Evolutionary conservation across 2,113 vertebrate species (phyloP).

Genomic region (Gymnogyps californianus): DNA sequence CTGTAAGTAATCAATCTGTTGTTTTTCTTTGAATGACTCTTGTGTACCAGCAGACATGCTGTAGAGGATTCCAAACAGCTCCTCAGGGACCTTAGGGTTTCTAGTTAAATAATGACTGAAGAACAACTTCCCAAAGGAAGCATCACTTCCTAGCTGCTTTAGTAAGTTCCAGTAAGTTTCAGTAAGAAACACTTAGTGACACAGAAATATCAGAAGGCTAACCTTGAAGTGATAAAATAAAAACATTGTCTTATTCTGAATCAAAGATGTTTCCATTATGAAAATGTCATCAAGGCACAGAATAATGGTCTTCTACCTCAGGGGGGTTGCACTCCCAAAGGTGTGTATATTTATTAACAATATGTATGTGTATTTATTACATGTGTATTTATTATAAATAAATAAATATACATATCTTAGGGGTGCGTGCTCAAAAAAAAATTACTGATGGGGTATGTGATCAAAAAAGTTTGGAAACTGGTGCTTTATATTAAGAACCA

Average conservation of each 20-base stretch:
- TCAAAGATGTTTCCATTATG: background rate
- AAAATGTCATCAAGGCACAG: background rate
- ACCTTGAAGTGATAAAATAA: background rate
- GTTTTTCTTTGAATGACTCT: background rate
- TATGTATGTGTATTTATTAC: background rate
- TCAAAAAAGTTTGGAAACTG: background rate
- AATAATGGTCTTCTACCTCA: background rate
- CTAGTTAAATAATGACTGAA: background rate
- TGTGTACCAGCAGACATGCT: background rate
- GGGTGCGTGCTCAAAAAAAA: background rate
- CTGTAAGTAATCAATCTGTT: background rate
- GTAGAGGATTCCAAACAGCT: background rate
- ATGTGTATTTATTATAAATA: background rate
- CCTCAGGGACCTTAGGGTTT: background rate
- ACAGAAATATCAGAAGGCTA: background rate
- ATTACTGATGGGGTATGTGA: background rate
- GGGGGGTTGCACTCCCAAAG: background rate
- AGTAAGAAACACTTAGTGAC: background rate
- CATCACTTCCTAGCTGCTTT: background rate
- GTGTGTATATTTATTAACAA: background rate
- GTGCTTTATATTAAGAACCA: background rate
- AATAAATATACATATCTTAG: background rate
- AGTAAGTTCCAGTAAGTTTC: background rate
- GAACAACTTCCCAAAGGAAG: background rate
- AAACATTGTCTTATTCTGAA: accelerated